Evolutionary conservation across 2,888 invertebrate species (phyloP).

Genomic region (Oxytorus armatus): DNA sequence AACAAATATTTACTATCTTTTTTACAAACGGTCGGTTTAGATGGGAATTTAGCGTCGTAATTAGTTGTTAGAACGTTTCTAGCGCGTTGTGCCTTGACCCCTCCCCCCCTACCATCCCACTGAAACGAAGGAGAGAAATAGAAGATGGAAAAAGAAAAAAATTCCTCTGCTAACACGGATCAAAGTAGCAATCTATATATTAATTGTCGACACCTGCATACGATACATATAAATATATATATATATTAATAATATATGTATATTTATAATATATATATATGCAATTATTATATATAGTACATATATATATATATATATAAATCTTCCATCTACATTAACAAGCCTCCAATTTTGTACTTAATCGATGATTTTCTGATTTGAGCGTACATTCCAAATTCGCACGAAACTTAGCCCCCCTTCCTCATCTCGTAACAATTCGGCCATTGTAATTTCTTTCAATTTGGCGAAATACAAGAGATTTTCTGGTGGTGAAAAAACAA

Average conservation of each 20-base stretch:
- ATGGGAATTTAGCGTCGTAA: conserved; percentile 63
- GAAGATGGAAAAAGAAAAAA: conserved; percentile 16
- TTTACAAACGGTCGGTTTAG: conserved; percentile 60
- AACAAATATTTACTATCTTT: conserved; percentile 64
- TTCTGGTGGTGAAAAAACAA: no score
- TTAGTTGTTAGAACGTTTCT: conserved; percentile 68
- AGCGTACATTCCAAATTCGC: no score
- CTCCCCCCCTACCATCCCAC: conserved; percentile 46
- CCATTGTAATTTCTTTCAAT: conserved; percentile 52
- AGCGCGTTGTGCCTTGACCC: conserved; percentile 76
- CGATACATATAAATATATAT: conserved; percentile 5
- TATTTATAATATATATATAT: neutral
- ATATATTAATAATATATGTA: neutral
- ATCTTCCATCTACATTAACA: neutral
- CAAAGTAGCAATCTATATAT: conserved; percentile 21
- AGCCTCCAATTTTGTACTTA: no score
- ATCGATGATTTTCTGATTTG: no score
- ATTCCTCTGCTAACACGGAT: conserved; percentile 19
- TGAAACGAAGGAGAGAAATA: conserved; percentile 8
- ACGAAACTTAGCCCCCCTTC: no score
- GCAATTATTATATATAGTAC: neutral
- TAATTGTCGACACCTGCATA: no score
- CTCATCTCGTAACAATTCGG: no score
- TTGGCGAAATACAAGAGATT: no score
- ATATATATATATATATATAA: neutral